phyloP scores from a whole-genome alignment of 2,888 invertebrate species.

The Hydropsyche betteni region DNA sequence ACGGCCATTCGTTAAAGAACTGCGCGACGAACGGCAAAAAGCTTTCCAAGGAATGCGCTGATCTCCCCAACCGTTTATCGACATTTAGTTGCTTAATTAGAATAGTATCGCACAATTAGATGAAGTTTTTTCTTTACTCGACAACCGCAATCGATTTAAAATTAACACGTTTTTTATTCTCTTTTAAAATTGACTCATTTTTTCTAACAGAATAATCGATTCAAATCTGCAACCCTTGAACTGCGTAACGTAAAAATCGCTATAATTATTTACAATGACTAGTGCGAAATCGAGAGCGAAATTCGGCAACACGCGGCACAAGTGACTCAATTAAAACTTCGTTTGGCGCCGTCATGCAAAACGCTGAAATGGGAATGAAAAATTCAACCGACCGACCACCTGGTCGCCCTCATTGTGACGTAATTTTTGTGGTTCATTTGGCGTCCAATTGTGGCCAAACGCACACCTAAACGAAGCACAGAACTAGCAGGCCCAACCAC shows the following conservation, averaged over 20 bases:
- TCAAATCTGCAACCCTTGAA: background rate
- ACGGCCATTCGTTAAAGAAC: no score
- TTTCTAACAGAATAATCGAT: background rate
- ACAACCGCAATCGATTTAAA: background rate
- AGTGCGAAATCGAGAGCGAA: constrained; percentile 12
- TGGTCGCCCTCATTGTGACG: constrained; percentile 33
- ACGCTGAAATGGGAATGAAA: background rate
- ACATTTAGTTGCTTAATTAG: no score
- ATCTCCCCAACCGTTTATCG: no score
- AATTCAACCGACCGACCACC: constrained; percentile 17
- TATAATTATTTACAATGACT: constrained; percentile 27
- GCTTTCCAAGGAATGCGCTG: no score
- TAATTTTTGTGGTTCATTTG: constrained; percentile 49
- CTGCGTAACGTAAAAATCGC: background rate
- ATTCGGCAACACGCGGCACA: constrained; percentile 32
- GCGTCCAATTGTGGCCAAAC: constrained; percentile 44
- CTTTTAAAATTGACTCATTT: background rate
- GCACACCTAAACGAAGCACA: background rate
- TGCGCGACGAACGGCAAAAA: no score
- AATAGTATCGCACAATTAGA: no score
- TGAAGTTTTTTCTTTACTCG: background rate
- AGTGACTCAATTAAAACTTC: constrained; percentile 47
- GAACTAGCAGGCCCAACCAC: background rate
- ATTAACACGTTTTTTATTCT: background rate
- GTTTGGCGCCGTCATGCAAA: constrained; percentile 35